A percentile compares a stretch with the other conserved stretches of the same genome.
These are phyloP conservation scores for Aeoliscus strigatus DNA, from an alignment of 2,797 vertebrate genomes.

Conservation along the genomic window DNA sequence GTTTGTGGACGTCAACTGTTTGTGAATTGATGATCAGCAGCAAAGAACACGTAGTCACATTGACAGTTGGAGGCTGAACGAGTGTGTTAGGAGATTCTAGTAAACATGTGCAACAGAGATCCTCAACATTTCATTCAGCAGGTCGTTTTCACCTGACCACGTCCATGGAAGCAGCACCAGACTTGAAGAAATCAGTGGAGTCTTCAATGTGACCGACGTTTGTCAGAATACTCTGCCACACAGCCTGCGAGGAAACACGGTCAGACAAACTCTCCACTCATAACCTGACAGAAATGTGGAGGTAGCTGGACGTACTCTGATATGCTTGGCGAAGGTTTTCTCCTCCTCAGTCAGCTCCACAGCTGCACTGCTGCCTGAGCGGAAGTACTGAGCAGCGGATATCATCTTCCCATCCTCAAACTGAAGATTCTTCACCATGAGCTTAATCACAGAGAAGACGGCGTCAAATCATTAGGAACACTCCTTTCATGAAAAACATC, in stretches of 20 bases:
- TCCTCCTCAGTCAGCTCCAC: slow-evolving; percentile 81
- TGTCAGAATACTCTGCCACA: slow-evolving; percentile 82
- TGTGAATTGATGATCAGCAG: too few species aligned
- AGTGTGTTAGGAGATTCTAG: too few species aligned
- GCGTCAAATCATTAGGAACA: too few species aligned
- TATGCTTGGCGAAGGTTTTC: slow-evolving; percentile 69
- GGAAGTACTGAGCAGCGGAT: slow-evolving; percentile 79
- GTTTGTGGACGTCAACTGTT: too few species aligned
- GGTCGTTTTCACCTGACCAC: slow-evolving; percentile 77
- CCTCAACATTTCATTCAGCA: neutral
- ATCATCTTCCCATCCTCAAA: slow-evolving; percentile 87
- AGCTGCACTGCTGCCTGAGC: slow-evolving; percentile 56
- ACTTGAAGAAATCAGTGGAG: slow-evolving; percentile 87
- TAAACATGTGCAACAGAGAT: neutral
- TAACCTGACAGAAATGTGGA: neutral
- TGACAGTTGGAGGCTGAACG: too few species aligned
- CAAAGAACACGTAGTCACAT: too few species aligned
- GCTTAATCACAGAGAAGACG: too few species aligned
- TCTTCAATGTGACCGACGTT: slow-evolving; percentile 75
- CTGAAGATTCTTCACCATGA: slow-evolving; percentile 83
- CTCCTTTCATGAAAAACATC: too few species aligned
- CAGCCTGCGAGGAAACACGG: slow-evolving; percentile 53
- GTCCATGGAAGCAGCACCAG: slow-evolving; percentile 86
- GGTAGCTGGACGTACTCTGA: slow-evolving; percentile 65
- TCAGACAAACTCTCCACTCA: neutral